Percentiles rank a stretch among this genome's conserved stretches.
These are phyloP conservation scores for Zonotrichia leucophrys DNA, from an alignment of 2,113 vertebrate genomes.

Conservation along the genomic window DNA sequence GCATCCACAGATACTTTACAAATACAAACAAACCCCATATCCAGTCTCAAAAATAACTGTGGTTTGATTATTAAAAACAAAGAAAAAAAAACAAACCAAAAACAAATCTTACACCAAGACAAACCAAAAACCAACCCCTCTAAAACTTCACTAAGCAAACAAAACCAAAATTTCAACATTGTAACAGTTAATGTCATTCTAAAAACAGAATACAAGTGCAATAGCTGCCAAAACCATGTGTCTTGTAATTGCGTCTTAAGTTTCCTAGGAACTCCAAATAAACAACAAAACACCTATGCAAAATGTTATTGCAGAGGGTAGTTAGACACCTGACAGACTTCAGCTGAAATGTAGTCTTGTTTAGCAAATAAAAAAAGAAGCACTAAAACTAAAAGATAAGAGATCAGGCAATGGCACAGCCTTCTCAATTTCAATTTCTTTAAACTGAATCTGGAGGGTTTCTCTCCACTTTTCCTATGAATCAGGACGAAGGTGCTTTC, in stretches of 20 bases:
- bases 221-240: neutral
- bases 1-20: neutral
- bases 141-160: neutral
- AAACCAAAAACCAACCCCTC: neutral
- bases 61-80: neutral
- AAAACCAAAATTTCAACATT: accelerated
- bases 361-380: neutral
- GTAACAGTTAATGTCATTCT: neutral
- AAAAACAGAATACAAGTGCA: neutral
- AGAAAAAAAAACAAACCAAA: no score
- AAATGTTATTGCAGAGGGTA: neutral
- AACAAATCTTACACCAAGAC: neutral
- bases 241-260: neutral
- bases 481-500: neutral
- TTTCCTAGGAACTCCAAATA: neutral
- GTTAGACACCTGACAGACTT: neutral
- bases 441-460: neutral
- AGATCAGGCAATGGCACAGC: neutral
- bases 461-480: neutral
- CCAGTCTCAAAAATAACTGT: neutral
- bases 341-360: accelerated
- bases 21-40: neutral
- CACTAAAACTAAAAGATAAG: neutral
- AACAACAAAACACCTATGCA: neutral
- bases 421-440: neutral